Conservation (phyloP, 2,888 invertebrate genomes). For the Drosophila sordidula region DNA sequence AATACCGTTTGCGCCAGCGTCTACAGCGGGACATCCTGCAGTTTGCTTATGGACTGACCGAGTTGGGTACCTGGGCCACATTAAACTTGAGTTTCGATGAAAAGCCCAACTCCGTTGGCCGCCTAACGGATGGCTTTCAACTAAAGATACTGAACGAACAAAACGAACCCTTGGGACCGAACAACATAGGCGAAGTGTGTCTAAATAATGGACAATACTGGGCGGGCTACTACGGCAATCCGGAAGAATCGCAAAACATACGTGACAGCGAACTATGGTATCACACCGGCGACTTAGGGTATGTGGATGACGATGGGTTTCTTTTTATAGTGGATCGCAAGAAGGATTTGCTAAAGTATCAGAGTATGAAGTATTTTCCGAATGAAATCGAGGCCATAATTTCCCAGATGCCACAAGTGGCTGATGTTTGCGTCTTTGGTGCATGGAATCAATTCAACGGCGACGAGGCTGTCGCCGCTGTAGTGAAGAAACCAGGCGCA, state of each 20-base stretch:
- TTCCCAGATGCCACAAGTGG: constrained; percentile 55
- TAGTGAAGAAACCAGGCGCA: constrained; percentile 37
- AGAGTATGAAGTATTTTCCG: constrained; percentile 66
- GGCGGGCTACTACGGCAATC: constrained; percentile 72
- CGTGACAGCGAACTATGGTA: constrained; percentile 67
- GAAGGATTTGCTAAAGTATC: constrained; percentile 76
- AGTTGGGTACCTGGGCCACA: constrained; percentile 39
- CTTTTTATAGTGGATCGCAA: constrained; percentile 69
- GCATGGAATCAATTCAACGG: constrained; percentile 55
- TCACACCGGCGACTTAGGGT: constrained; percentile 78
- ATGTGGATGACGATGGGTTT: constrained; percentile 72
- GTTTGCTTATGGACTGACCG: constrained; percentile 58
- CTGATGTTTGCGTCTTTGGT: constrained; percentile 70
- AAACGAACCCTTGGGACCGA: constrained; percentile 47
- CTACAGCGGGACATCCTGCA: constrained; percentile 34
- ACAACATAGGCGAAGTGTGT: constrained; percentile 71
- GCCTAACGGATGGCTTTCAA: constrained; percentile 28
- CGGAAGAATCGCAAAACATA: constrained; percentile 36
- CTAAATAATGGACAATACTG: constrained; percentile 49
- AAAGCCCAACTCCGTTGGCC: constrained; percentile 58
- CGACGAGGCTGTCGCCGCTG: constrained; percentile 70
- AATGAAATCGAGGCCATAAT: constrained; percentile 70
- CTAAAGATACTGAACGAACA: constrained; percentile 64
- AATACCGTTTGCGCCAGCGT: constrained; percentile 22
- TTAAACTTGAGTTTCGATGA: constrained; percentile 22